phyloP scores from a whole-genome alignment of 2,888 invertebrate species.

The Xylota sylvarum region DNA sequence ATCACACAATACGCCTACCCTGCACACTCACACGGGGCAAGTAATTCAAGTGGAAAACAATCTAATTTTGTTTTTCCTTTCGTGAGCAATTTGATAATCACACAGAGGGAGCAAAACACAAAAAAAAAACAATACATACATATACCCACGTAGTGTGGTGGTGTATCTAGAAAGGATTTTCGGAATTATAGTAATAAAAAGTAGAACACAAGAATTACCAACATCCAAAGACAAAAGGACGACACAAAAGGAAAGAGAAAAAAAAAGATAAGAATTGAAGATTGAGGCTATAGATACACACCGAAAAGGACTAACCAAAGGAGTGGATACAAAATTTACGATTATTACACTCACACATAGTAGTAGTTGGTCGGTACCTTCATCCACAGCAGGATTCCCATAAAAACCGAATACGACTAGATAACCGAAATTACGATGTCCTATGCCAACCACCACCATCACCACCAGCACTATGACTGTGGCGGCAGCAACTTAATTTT shows the following conservation, averaged over 20 bases:
- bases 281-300: constrained; percentile 49
- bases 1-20: constrained; percentile 41
- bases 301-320: constrained; percentile 58
- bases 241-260: constrained; percentile 12
- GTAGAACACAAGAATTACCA: constrained; percentile 46
- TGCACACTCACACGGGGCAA: constrained; percentile 74
- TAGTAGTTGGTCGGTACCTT: constrained; percentile 51
- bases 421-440: constrained; percentile 71
- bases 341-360: constrained; percentile 70
- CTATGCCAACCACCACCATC: constrained; percentile 18
- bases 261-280: constrained; percentile 58
- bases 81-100: constrained; percentile 75
- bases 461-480: constrained; percentile 10
- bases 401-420: constrained; percentile 73
- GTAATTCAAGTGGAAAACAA: constrained; percentile 84
- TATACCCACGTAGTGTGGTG: neutral
- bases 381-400: constrained; percentile 50
- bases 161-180: constrained; percentile 52
- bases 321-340: constrained; percentile 77
- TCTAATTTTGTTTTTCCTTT: constrained; percentile 81
- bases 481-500: constrained; percentile 70
- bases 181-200: constrained; percentile 58
- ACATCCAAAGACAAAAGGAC: constrained; percentile 55
- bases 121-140: neutral
- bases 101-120: constrained; percentile 32